A percentile compares a stretch with the other conserved stretches of the same genome.
These are phyloP conservation scores for Myopa testacea DNA, from an alignment of 2,888 invertebrate genomes.

Conservation along the genomic window DNA sequence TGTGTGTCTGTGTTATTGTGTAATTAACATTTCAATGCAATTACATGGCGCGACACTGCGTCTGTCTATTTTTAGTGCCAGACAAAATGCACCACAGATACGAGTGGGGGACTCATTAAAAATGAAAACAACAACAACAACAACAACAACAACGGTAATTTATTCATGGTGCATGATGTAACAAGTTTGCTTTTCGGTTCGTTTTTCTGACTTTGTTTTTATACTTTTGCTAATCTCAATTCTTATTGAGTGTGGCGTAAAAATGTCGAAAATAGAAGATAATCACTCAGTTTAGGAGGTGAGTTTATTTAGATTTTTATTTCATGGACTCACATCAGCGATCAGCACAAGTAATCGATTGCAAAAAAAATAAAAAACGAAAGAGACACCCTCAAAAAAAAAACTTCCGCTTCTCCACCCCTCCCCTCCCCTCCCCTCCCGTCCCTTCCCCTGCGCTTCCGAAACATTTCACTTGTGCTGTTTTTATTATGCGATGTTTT, in stretches of 20 bases:
- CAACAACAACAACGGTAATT: not conserved
- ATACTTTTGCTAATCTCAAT: too few species aligned
- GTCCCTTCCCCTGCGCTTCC: too few species aligned
- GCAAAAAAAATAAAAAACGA: too few species aligned
- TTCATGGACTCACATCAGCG: too few species aligned
- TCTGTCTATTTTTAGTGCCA: conserved; percentile 59
- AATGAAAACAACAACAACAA: not conserved
- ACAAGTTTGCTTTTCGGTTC: not conserved
- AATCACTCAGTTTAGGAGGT: not conserved
- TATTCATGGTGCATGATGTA: not conserved
- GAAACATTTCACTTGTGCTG: not conserved
- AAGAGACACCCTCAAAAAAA: too few species aligned
- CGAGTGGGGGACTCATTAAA: conserved; percentile 4
- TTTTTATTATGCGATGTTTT: too few species aligned
- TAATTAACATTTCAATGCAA: conserved; percentile 43
- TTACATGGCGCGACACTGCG: conserved; percentile 61
- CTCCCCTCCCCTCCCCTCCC: too few species aligned
- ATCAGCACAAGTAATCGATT: too few species aligned
- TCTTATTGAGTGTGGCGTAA: not conserved
- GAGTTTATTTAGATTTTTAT: too few species aligned
- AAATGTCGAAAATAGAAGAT: not conserved
- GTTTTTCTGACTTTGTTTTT: too few species aligned
- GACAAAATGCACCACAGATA: conserved; percentile 37
- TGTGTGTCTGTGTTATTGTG: conserved; percentile 12
- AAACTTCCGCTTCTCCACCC: not conserved